Base-by-base conservation (phyloP, 2,888 invertebrate species). In the Eupeodes latifasciatus region DNA sequence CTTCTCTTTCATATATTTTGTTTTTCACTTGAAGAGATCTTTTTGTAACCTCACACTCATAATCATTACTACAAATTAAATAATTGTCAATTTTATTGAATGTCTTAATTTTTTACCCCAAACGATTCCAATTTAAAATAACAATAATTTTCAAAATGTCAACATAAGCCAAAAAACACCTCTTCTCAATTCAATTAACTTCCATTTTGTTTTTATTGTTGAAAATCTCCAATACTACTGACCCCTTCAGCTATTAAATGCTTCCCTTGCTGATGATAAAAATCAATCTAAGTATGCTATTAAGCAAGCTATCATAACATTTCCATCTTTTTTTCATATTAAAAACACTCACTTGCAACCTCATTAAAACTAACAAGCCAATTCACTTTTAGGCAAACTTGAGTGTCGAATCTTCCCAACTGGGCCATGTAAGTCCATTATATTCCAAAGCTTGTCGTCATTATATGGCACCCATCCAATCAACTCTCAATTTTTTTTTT, bases 401-500 rank as follows among this genome's bases (percentile, higher is more conserved):
- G 10, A 57, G 4, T 51, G 3, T 40, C 64, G 14, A 51, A 14
- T 12, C 49, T 14, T 71, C 47, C 44, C 40, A 44, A 64, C 44
- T 64, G 64, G 16, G 36, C 71, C 71, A 71, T 44, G 34, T 72
- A 57, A 59, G 72, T 47, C 57, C 44, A 71, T 71, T 72, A 44
- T 59, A n/a, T 72, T 47, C 72, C 11, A 59, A 1, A 55, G 36
- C 9, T 14, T 67, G 49, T n/a, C n/a, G n/a, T 51, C 67, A 27
- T 66, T 19, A 4, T 27, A 36, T 85, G 82, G 64, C 64, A 53
- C 59, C 27, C 47, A 77, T 67, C 78, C 86, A 83, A 87, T 87
- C 69, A 83, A 59, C 71, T 66, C 83, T 72, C 71, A 64, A 47
- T 64, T 79, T 49, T 59, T 12, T 27, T 27, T 27, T 27, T 27